Base-by-base conservation (phyloP, 2,888 invertebrate species). In the Agrotis ipsilon region DNA sequence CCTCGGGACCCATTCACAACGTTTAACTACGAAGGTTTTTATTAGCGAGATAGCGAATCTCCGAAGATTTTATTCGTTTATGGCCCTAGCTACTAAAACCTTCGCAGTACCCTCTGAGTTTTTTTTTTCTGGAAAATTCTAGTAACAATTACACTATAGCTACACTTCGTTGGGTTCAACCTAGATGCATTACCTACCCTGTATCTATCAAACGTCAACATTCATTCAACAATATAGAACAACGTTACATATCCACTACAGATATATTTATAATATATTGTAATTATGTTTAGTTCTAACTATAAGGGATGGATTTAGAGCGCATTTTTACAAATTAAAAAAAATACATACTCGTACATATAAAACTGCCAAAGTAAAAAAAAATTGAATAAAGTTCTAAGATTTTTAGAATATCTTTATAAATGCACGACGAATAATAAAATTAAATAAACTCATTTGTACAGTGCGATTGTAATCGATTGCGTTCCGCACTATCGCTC, bases 141-240 rank as follows among this genome's bases (percentile, higher is more conserved):
- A 72, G 70, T 68, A 83, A 75, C 68, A 67, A 78, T 83, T 72
- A 82, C 75, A 80, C 76, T 89, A 89, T 21, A 77, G 79, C 89
- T 88, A 91, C 85, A 83, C 84, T 92, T 93, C 93, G 92, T 92
- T 93, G 93, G 92, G 92, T 86, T 93, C 91, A 90, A 90, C 90
- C 90, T 91, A 89, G 90, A 91, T 89, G 91, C 89, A 87, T 88
- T 84, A 91, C 92, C 93, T 94, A 94, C 93, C 94, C 94, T 94
- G 94, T 94, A 86, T 86, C 90, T 91, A 92, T 88, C 88, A 90
- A 88, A 88, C 84, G 80, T 89, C 87, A 90, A 90, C 90, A 86
- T 88, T 88, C 87, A 89, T 85, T 83, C 85, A 89, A 89, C 88
- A 90, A 90, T 85, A 85, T 75, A 78, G 78, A 72, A 77, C 67